phyloP scores from a whole-genome alignment of 2,888 invertebrate genomes.

The Tubiluchus corallicola region DNA sequence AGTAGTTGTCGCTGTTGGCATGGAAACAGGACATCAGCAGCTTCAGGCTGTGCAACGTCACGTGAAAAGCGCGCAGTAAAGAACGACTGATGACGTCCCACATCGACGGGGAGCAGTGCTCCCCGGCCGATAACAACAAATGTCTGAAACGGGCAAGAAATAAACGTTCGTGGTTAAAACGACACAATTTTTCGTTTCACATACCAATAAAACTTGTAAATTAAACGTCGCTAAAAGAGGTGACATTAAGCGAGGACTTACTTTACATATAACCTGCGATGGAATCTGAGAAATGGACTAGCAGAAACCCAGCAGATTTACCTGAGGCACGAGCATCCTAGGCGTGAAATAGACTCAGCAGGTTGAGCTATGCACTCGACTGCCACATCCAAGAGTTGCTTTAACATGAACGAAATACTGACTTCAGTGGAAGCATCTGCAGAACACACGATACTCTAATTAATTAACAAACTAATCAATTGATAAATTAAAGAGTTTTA shows the following conservation, averaged over 20 bases:
- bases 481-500: background rate
- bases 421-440: background rate
- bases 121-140: constrained; percentile 52
- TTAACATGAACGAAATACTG: constrained; percentile 49
- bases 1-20: constrained; percentile 78
- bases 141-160: constrained; percentile 22
- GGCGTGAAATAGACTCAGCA: constrained; percentile 66
- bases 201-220: too few species aligned
- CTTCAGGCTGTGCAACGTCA: constrained; percentile 61
- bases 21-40: constrained; percentile 77
- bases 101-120: constrained; percentile 50
- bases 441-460: constrained; percentile 29
- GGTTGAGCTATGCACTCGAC: constrained; percentile 79
- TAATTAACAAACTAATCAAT: background rate
- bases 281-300: too few species aligned
- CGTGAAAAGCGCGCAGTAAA: constrained; percentile 59
- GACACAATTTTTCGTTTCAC: too few species aligned
- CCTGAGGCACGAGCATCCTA: constrained; percentile 76
- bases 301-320: constrained; percentile 20
- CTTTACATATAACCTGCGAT: too few species aligned
- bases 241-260: too few species aligned
- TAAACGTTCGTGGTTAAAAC: too few species aligned
- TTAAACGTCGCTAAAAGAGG: too few species aligned
- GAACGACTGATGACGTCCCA: constrained; percentile 72
- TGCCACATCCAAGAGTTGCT: constrained; percentile 62